Conservation (phyloP, 2,797 vertebrate genomes). For the Phalanger gymnotis region DNA sequence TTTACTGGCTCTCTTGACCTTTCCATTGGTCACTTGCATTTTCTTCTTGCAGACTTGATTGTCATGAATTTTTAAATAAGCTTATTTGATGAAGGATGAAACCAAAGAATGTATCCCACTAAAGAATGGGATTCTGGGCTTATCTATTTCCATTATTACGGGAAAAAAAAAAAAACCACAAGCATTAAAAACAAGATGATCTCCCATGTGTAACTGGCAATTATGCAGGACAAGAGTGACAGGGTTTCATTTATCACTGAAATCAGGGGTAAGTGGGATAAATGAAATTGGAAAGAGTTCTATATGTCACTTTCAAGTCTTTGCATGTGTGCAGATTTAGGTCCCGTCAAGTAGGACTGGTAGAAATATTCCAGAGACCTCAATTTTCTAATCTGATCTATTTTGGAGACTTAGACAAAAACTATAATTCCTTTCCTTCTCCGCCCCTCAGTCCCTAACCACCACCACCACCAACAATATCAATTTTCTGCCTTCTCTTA, state of each 20-base stretch:
- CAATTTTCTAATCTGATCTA: neutral
- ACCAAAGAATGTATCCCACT: no score
- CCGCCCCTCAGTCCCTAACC: no score
- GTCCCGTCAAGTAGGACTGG: neutral
- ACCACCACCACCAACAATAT: neutral
- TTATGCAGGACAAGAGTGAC: neutral
- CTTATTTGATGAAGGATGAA: neutral
- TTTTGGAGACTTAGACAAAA: neutral
- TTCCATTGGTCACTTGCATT: neutral
- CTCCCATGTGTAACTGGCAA: neutral
- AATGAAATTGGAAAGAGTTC: neutral
- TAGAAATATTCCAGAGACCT: neutral
- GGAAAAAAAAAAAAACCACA: no score
- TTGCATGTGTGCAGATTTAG: neutral
- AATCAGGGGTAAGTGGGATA: neutral
- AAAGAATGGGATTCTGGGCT: neutral
- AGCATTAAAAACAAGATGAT: neutral
- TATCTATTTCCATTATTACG: neutral
- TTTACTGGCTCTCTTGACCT: neutral
- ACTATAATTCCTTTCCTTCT: neutral
- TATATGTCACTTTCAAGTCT: neutral
- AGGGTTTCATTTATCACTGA: neutral
- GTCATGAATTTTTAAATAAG: neutral
- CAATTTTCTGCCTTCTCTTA: neutral
- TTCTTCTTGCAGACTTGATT: neutral